A percentile compares a stretch with the other conserved stretches of the same genome.
phyloP scores from a whole-genome alignment of 2,888 invertebrate genomes.

The Brenthis hecate region DNA sequence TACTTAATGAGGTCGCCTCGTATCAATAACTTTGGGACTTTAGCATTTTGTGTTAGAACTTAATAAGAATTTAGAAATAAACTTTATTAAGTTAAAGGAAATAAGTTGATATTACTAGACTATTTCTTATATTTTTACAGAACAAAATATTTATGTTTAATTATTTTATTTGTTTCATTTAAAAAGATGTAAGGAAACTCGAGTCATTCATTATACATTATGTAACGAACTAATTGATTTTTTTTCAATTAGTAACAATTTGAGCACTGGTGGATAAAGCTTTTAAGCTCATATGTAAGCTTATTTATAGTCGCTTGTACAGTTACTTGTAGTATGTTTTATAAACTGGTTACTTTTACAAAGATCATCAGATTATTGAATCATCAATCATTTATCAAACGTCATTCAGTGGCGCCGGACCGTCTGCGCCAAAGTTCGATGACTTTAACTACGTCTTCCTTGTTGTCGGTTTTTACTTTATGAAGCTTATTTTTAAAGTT shows the following conservation, averaged over 20 bases:
- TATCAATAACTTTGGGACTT: conserved; percentile 15
- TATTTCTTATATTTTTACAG: too few species aligned
- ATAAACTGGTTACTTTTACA: conserved; percentile 24
- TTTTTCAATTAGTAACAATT: conserved; percentile 8
- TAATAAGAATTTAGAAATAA: too few species aligned
- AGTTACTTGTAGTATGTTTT: conserved; percentile 25
- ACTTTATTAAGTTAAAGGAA: too few species aligned
- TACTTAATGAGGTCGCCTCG: conserved; percentile 42
- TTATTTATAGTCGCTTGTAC: conserved; percentile 27
- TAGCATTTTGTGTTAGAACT: background rate
- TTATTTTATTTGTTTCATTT: too few species aligned
- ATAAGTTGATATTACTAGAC: too few species aligned
- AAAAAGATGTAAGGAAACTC: too few species aligned
- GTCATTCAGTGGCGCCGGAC: conserved; percentile 62
- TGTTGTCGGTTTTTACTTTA: background rate
- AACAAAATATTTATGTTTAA: too few species aligned
- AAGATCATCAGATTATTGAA: conserved; percentile 44
- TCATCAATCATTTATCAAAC: conserved; percentile 64
- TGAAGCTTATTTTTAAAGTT: background rate
- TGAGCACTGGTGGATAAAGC: conserved; percentile 10
- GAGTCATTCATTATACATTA: too few species aligned
- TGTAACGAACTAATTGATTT: too few species aligned
- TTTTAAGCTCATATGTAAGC: conserved; percentile 18
- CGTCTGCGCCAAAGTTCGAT: conserved; percentile 62
- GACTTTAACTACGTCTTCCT: conserved; percentile 43